phyloP scores from a whole-genome alignment of 1,140 invertebrate genomes.

The Lordiphosa clarofinis region DNA sequence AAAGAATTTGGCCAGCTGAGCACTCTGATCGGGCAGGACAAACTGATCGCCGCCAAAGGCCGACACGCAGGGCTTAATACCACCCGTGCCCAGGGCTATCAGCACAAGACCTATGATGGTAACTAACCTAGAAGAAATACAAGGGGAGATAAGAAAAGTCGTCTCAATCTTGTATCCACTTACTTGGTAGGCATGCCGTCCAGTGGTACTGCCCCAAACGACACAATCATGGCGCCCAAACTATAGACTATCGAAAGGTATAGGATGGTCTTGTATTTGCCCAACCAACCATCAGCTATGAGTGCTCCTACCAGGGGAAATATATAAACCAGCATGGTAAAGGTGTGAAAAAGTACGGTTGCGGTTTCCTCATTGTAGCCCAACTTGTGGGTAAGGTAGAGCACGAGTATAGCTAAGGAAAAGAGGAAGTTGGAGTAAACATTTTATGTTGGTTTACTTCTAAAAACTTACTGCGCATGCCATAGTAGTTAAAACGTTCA shows the following conservation, averaged over 20 bases:
- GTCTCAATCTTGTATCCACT: conserved; percentile 53
- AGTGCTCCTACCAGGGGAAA: conserved; percentile 92
- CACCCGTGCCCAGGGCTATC: conserved; percentile 94
- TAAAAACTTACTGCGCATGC: conserved; percentile 91
- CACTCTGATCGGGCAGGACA: conserved; percentile 84
- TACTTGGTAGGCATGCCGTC: conserved; percentile 83
- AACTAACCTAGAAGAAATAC: conserved; percentile 81
- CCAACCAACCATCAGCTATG: conserved; percentile 90
- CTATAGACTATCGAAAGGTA: conserved; percentile 94
- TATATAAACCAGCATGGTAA: conserved; percentile 90
- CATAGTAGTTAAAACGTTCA: conserved; percentile 97
- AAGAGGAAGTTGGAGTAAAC: not conserved
- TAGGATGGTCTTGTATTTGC: conserved; percentile 92
- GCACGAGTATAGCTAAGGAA: conserved; percentile 86
- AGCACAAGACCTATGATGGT: conserved; percentile 88
- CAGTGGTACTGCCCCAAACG: conserved; percentile 84
- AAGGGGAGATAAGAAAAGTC: not conserved
- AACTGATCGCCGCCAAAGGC: conserved; percentile 95
- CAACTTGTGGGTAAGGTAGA: conserved; percentile 88
- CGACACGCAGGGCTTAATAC: conserved; percentile 86
- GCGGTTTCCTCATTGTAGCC: conserved; percentile 84
- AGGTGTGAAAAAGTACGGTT: conserved; percentile 89
- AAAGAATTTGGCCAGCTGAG: conserved; percentile 91
- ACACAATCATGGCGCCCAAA: conserved; percentile 89
- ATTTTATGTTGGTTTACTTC: not conserved